Conservation (phyloP, 2,113 vertebrate species). For the Sylvilagus bachmani region DNA sequence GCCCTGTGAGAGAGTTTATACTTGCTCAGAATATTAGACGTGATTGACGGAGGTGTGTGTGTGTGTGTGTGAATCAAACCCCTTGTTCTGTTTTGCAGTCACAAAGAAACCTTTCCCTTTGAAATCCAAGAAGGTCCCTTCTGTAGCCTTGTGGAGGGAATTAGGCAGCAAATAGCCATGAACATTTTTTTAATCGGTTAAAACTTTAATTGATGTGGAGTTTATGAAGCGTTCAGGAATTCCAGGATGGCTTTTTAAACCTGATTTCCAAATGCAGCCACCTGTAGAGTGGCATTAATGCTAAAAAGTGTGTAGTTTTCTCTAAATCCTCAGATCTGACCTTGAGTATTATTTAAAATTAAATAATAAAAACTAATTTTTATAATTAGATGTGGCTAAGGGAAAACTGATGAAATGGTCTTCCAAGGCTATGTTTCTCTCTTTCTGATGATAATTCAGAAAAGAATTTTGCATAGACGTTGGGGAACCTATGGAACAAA, state of each 20-base stretch:
- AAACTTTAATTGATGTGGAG: constrained; percentile 62
- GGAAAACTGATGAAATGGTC: background rate
- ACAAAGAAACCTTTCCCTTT: constrained; percentile 70
- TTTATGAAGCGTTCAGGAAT: constrained; percentile 57
- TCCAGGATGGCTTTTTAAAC: constrained; percentile 63
- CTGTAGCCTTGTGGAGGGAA: constrained; percentile 55
- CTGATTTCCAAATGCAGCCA: constrained; percentile 13
- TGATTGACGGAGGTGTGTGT: constrained; percentile 72
- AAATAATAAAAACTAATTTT: constrained; percentile 33
- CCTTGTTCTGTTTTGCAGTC: constrained; percentile 52
- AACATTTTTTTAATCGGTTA: constrained; percentile 50
- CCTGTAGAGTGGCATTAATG: constrained; percentile 23
- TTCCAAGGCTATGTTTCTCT: constrained; percentile 43
- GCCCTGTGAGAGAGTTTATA: constrained; percentile 50
- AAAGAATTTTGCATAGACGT: constrained; percentile 33
- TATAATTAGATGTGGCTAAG: constrained; percentile 57
- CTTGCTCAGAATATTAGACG: constrained; percentile 6
- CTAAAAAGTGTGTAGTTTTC: background rate
- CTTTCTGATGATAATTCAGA: constrained; percentile 41
- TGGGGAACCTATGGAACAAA: constrained; percentile 44
- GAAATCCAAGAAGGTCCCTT: constrained; percentile 77
- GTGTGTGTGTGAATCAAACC: constrained; percentile 67
- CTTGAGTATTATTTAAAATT: constrained; percentile 63
- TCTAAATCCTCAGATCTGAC: constrained; percentile 38
- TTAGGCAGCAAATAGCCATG: constrained; percentile 75